These are phyloP conservation scores for Hemicentrotus pulcherrimus DNA, from an alignment of 35 echinoderm and acorn worm genomes.

Conservation along the genomic window DNA sequence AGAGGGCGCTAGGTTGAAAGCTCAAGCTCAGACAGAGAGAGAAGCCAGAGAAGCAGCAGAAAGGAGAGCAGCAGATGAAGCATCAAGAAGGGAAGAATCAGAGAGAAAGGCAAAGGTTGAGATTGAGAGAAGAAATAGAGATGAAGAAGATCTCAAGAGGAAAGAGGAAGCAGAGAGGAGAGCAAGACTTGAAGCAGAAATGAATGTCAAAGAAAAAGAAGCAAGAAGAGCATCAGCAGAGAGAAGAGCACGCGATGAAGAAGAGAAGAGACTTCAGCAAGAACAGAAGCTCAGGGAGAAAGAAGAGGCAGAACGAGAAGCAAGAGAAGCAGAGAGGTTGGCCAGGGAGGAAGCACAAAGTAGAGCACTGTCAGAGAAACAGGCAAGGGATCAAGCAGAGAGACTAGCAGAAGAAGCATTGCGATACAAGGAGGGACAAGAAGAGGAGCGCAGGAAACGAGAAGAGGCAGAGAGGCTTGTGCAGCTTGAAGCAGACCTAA, in stretches of 20 bases:
- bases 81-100: slow-evolving; percentile 54
- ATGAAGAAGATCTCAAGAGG: slow-evolving; percentile 61
- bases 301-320: slow-evolving; percentile 45
- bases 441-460: slow-evolving; percentile 29
- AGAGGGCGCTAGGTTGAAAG: slow-evolving; percentile 26
- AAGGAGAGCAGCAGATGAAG: slow-evolving; percentile 45
- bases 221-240: slow-evolving; percentile 46
- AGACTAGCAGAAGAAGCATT: slow-evolving; percentile 47
- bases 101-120: slow-evolving; percentile 53
- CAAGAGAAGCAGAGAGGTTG: slow-evolving; percentile 34
- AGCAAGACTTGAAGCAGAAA: slow-evolving; percentile 50
- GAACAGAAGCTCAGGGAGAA: slow-evolving; percentile 32
- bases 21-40: slow-evolving; percentile 38
- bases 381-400: slow-evolving; percentile 64
- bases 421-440: slow-evolving; percentile 48
- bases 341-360: slow-evolving; percentile 37
- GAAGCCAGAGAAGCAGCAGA: slow-evolving; percentile 58
- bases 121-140: slow-evolving; percentile 57
- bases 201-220: slow-evolving; percentile 50
- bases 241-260: slow-evolving; percentile 23
- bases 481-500: slow-evolving; percentile 24
- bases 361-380: slow-evolving; percentile 36
- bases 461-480: slow-evolving; percentile 45
- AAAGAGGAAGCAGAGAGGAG: slow-evolving; percentile 49
- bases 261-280: background rate